These are phyloP conservation scores for Boulengeromyrus knoepffleri DNA, from an alignment of 2,113 vertebrate species.

Conservation along the genomic window DNA sequence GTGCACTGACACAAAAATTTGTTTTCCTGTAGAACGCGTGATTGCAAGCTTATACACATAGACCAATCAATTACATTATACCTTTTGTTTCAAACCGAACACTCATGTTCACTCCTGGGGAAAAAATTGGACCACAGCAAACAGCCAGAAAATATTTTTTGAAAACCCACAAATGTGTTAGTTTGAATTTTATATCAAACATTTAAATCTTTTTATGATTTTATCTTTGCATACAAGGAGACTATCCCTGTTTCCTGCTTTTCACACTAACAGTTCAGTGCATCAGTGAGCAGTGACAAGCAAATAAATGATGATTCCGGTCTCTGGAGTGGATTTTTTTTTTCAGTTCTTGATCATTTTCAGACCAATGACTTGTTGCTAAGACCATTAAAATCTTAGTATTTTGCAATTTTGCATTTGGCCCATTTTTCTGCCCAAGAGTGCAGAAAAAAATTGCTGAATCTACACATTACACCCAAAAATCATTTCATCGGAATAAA, in stretches of 20 bases:
- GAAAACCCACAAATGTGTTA: neutral
- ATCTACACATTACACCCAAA: neutral
- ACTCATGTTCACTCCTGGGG: neutral
- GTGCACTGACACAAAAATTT: neutral
- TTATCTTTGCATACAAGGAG: neutral
- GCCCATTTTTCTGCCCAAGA: neutral
- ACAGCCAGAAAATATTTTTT: neutral
- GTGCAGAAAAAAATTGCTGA: neutral
- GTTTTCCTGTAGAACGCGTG: neutral
- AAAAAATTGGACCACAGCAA: neutral
- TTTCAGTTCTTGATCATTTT: neutral
- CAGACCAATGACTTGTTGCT: neutral
- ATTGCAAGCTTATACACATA: neutral
- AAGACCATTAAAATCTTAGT: neutral
- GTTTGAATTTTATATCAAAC: neutral
- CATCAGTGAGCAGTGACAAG: neutral
- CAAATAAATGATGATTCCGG: neutral
- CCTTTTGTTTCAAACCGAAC: neutral
- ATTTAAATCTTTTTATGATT: neutral
- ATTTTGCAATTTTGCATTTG: neutral
- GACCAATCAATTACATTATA: neutral
- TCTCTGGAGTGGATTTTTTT: neutral
- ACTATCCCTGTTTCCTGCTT: neutral
- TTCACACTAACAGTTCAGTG: neutral
- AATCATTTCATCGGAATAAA: neutral